phyloP scores from a whole-genome alignment of 2,888 invertebrate species.

The Neoaliturus tenellus region DNA sequence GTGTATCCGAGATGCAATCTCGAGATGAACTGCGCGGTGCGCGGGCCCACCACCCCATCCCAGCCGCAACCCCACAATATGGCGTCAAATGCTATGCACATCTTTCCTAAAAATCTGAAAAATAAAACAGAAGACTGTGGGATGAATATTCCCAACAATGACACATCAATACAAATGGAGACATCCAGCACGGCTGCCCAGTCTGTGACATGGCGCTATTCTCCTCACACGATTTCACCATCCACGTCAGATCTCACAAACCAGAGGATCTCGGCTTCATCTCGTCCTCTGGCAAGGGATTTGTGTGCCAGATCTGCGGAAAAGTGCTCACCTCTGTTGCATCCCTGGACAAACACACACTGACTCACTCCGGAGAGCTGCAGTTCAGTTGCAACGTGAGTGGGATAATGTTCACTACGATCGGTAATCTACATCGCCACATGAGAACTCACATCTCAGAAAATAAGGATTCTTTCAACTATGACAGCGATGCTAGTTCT shows the following conservation, averaged over 20 bases:
- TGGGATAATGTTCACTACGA: constrained; percentile 89
- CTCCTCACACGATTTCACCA: constrained; percentile 80
- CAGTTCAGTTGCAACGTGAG: constrained; percentile 88
- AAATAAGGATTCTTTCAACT: constrained; percentile 38
- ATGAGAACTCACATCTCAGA: constrained; percentile 79
- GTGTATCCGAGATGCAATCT: constrained; percentile 11
- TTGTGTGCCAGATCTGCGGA: constrained; percentile 80
- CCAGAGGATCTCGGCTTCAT: constrained; percentile 21
- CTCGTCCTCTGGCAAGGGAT: constrained; percentile 71
- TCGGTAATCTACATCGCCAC: constrained; percentile 91
- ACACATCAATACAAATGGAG: no score
- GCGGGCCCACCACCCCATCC: not conserved
- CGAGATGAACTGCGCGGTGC: not conserved
- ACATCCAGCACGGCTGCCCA: constrained; percentile 55
- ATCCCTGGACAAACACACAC: constrained; percentile 82
- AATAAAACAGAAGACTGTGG: no score
- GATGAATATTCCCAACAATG: no score
- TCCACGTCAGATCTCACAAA: constrained; percentile 81
- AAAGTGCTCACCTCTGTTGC: constrained; percentile 87
- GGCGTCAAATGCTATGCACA: no score
- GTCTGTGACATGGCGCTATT: constrained; percentile 61
- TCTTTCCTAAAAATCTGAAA: no score
- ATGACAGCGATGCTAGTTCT: constrained; percentile 59
- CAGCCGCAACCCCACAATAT: no score
- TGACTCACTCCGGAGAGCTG: constrained; percentile 88